Percentiles rank a stretch among this genome's conserved stretches.
These are phyloP conservation scores for Microcebus murinus DNA, from an alignment of 2,113 vertebrate species.

Conservation along the genomic window DNA sequence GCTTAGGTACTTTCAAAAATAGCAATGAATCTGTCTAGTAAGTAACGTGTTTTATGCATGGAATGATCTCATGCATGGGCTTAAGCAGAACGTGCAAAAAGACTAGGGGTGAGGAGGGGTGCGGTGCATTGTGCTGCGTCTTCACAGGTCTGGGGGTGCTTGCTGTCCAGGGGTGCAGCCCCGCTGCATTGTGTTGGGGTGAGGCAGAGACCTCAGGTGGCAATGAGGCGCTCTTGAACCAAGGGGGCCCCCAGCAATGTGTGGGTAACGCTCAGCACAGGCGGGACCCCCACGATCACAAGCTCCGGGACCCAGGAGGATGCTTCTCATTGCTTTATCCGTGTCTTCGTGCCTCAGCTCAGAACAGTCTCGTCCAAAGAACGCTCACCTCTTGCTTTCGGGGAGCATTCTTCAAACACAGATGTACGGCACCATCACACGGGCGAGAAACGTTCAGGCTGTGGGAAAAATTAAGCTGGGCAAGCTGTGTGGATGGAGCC, in stretches of 20 bases:
- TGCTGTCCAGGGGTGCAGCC: no score
- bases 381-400: rapidly evolving
- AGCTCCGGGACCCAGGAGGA: background rate
- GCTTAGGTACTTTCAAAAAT: rapidly evolving
- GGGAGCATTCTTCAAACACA: no score
- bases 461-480: background rate
- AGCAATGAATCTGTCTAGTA: no score
- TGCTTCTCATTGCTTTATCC: background rate
- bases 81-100: rapidly evolving
- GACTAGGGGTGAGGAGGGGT: no score
- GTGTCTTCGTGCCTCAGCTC: background rate
- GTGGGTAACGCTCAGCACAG: background rate
- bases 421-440: rapidly evolving
- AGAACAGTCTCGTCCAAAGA: background rate
- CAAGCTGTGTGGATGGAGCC: background rate
- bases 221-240: background rate
- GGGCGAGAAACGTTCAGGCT: background rate
- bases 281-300: background rate
- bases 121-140: background rate
- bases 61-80: rapidly evolving
- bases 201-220: no score
- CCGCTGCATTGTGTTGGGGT: rapidly evolving
- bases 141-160: background rate
- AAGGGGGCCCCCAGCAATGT: no score
- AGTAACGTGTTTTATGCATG: background rate